phyloP scores from a whole-genome alignment of 64 coral and sea anemone genomes.

The Montipora cactus region DNA sequence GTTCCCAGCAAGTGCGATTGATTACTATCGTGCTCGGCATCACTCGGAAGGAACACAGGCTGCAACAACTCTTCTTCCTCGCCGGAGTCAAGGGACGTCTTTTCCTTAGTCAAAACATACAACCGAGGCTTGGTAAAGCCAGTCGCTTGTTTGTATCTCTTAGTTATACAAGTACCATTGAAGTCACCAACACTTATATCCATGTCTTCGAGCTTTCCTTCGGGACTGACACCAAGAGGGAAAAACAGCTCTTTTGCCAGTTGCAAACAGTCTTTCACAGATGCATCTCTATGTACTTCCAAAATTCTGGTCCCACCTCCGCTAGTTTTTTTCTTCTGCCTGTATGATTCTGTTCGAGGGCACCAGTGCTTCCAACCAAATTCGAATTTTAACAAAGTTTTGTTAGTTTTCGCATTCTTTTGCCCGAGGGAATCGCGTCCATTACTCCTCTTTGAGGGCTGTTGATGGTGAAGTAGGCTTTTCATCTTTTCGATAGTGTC shows the following conservation, averaged over 20 bases:
- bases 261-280: not conserved
- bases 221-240: not conserved
- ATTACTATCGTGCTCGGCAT: no score
- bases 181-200: not conserved
- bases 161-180: not conserved
- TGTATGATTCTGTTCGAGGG: not conserved
- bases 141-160: not conserved
- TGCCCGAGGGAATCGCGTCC: not conserved
- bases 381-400: constrained; percentile 53
- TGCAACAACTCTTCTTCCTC: no score
- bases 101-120: not conserved
- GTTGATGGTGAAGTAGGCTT: not conserved
- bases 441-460: not conserved
- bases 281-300: not conserved
- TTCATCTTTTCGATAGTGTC: constrained; percentile 11
- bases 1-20: no score
- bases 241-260: not conserved
- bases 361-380: constrained; percentile 46
- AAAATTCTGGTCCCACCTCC: constrained; percentile 22
- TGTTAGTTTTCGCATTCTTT: not conserved
- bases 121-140: not conserved
- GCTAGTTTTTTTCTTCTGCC: not conserved
- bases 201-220: constrained; percentile 19
- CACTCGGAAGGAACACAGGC: no score
- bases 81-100: not conserved